Evolutionary conservation across 2,797 vertebrate genomes (phyloP).

Genomic region (Helarctos malayanus): DNA sequence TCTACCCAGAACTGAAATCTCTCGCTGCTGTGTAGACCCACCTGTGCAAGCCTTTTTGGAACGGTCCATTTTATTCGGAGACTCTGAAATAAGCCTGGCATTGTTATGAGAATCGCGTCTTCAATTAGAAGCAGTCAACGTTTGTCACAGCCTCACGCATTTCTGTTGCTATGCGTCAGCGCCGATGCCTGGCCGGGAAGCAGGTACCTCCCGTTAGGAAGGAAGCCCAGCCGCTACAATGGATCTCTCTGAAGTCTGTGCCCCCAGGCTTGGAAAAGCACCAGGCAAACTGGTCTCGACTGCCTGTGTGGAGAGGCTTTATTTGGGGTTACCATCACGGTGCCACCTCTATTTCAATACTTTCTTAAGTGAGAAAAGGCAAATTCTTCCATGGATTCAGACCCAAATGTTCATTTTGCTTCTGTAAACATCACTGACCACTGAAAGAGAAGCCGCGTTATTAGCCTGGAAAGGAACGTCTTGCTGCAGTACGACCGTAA

Average conservation of each 20-base stretch:
- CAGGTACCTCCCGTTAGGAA: neutral
- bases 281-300: neutral
- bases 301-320: neutral
- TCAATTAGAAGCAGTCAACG: neutral
- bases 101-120: neutral
- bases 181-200: neutral
- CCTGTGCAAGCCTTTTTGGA: neutral
- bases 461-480: neutral
- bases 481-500: neutral
- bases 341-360: neutral
- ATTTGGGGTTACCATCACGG: neutral
- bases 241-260: neutral
- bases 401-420: neutral
- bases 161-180: neutral
- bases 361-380: neutral
- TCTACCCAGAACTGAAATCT: neutral
- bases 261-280: neutral
- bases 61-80: neutral
- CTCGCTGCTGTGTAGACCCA: neutral
- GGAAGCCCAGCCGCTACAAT: rapidly evolving
- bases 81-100: neutral
- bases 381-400: neutral
- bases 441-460: neutral
- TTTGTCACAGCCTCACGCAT: neutral
- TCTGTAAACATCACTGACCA: neutral